Evolutionary conservation across 2,797 vertebrate species (phyloP).

Genomic region (Loriculus beryllinus): DNA sequence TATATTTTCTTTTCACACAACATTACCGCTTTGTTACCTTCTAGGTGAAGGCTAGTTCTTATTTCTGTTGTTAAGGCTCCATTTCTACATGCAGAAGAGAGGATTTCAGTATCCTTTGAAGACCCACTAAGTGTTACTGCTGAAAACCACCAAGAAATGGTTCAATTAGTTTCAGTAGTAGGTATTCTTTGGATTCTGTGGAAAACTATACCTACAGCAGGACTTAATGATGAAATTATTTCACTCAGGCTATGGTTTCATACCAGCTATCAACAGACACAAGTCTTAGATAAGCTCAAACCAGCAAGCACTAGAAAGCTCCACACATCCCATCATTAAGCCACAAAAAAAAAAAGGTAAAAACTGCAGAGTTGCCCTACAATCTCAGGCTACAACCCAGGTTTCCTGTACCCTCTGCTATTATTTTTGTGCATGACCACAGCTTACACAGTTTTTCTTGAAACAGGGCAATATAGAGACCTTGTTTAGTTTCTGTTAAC

Average conservation of each 20-base stretch:
- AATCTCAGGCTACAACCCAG: not conserved
- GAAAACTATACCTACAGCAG: not conserved
- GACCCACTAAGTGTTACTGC: not conserved
- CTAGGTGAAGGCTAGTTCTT: constrained; percentile 11
- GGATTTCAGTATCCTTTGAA: constrained; percentile 14
- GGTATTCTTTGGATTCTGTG: not conserved
- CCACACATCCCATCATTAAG: not conserved
- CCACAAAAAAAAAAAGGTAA: not conserved
- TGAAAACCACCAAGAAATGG: constrained; percentile 22
- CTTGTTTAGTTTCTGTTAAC: not conserved
- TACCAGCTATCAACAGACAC: not conserved
- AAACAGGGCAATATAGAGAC: not conserved
- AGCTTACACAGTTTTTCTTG: not conserved
- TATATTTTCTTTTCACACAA: not conserved
- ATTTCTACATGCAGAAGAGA: constrained; percentile 3
- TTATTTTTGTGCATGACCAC: not conserved
- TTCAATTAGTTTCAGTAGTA: not conserved
- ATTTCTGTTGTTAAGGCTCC: constrained; percentile 22
- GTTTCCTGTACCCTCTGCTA: not conserved
- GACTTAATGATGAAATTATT: not conserved
- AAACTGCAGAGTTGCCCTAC: not conserved
- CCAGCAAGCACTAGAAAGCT: not conserved
- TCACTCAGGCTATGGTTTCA: not conserved
- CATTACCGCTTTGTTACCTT: not conserved
- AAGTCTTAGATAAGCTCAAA: not conserved